These are phyloP conservation scores for Rhabditoides inermis DNA, from an alignment of 2,888 invertebrate species.

Conservation along the genomic window DNA sequence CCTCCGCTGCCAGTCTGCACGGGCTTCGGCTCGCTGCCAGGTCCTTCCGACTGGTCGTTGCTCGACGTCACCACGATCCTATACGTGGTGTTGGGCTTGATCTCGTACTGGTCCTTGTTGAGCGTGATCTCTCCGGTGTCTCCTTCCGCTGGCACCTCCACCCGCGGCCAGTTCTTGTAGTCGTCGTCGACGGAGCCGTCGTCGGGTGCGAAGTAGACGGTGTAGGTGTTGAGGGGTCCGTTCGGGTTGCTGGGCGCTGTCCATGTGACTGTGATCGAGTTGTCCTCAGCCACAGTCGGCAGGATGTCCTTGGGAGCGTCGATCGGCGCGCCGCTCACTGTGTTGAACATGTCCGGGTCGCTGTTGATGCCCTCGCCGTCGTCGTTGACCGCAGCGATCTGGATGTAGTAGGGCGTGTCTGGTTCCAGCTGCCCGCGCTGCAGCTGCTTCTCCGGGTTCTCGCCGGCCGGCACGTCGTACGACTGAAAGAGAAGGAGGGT, in stretches of 20 bases:
- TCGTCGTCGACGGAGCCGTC: slow-evolving; percentile 35
- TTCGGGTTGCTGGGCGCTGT: slow-evolving; percentile 40
- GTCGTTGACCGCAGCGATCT: slow-evolving; percentile 41
- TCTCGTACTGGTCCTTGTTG: slow-evolving; percentile 35
- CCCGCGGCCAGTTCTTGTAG: slow-evolving; percentile 43
- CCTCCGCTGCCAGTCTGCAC: slow-evolving; percentile 48
- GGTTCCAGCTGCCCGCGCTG: slow-evolving; percentile 47
- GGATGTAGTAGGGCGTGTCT: slow-evolving; percentile 48
- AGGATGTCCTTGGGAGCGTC: slow-evolving; percentile 46
- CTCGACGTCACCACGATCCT: slow-evolving; percentile 23
- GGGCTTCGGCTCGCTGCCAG: slow-evolving; percentile 34
- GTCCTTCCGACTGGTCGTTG: slow-evolving; percentile 50
- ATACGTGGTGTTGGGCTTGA: slow-evolving; percentile 37
- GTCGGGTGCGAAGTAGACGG: slow-evolving; percentile 43
- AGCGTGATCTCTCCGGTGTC: slow-evolving; percentile 31
- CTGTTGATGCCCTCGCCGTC: slow-evolving; percentile 44
- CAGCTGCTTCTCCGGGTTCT: slow-evolving; percentile 32
- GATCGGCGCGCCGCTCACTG: slow-evolving; percentile 47
- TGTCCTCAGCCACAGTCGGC: slow-evolving; percentile 39
- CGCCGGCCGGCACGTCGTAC: slow-evolving; percentile 6
- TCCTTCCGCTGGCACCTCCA: slow-evolving; percentile 25
- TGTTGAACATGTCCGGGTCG: slow-evolving; percentile 40
- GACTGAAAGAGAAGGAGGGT: background rate
- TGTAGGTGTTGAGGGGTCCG: slow-evolving; percentile 41
- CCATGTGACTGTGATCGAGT: slow-evolving; percentile 46